Percentiles rank a stretch among this genome's conserved stretches.
Conservation (phyloP, 2,888 invertebrate genomes). For the Plagodis dolabraria region DNA sequence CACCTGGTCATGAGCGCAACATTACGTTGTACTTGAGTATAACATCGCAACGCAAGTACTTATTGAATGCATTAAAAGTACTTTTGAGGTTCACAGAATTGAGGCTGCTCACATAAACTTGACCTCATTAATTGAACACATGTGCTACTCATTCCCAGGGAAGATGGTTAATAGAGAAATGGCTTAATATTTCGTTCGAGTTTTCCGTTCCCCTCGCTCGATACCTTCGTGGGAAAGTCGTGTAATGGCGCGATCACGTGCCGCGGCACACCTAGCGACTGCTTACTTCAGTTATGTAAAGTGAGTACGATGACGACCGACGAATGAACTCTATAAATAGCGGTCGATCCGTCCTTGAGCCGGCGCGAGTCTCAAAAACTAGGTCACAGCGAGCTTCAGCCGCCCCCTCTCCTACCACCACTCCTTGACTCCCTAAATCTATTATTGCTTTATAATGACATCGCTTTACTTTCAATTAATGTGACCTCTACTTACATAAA, state of each 20-base stretch:
- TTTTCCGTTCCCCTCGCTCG: slow-evolving; percentile 52
- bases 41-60: slow-evolving; percentile 6
- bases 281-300: slow-evolving; percentile 77
- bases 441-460: neutral
- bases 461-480: slow-evolving; percentile 48
- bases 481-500: neutral
- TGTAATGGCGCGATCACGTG: slow-evolving; percentile 56
- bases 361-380: slow-evolving; percentile 75
- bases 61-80: neutral
- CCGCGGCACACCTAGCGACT: slow-evolving; percentile 62
- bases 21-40: neutral
- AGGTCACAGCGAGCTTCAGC: slow-evolving; percentile 74
- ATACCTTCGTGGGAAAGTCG: slow-evolving; percentile 65
- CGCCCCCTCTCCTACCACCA: slow-evolving; percentile 50
- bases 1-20: slow-evolving; percentile 45
- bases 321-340: slow-evolving; percentile 82
- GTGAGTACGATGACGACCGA: slow-evolving; percentile 73
- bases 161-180: slow-evolving; percentile 55
- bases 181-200: slow-evolving; percentile 57
- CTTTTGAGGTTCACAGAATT: slow-evolving; percentile 4
- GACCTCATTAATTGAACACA: slow-evolving; percentile 44
- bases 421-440: slow-evolving; percentile 41
- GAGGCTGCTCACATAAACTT: slow-evolving; percentile 42
- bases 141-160: slow-evolving; percentile 41
- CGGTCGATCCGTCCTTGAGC: slow-evolving; percentile 83